Conservation (phyloP, 2,888 invertebrate genomes). For the Polyommatus icarus region DNA sequence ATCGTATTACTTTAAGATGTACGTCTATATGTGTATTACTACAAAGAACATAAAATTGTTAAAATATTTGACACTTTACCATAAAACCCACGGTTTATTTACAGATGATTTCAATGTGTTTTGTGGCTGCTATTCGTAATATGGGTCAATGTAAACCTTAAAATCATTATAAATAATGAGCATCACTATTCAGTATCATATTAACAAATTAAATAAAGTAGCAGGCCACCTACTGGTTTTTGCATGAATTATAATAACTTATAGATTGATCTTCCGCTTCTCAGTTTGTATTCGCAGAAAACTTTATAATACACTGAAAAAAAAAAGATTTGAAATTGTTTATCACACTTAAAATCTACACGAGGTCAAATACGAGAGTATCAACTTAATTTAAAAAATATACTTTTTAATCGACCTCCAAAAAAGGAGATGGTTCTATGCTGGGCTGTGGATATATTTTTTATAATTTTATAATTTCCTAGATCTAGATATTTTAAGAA, state of each 20-base stretch:
- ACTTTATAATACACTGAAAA: neutral
- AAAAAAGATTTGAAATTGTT: neutral
- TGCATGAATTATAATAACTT: slow-evolving; percentile 1
- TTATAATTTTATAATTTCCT: too few relatives aligned
- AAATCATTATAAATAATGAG: neutral
- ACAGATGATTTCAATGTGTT: neutral
- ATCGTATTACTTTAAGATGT: neutral
- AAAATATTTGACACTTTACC: neutral
- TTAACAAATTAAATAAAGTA: slow-evolving; percentile 1
- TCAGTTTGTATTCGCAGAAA: neutral
- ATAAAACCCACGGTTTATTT: neutral
- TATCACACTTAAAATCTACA: neutral
- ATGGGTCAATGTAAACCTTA: slow-evolving; percentile 12
- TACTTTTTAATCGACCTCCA: neutral
- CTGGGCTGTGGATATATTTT: neutral
- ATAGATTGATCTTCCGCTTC: neutral
- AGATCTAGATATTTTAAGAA: too few relatives aligned
- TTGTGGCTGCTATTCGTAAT: neutral
- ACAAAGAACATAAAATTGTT: neutral
- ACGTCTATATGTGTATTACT: neutral
- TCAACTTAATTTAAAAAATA: neutral
- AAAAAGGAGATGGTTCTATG: too few relatives aligned
- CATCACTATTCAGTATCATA: neutral
- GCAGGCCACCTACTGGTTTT: neutral
- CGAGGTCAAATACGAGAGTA: too few relatives aligned